phyloP scores from a whole-genome alignment of 2,797 vertebrate species.

The Xenentodon cancila region DNA sequence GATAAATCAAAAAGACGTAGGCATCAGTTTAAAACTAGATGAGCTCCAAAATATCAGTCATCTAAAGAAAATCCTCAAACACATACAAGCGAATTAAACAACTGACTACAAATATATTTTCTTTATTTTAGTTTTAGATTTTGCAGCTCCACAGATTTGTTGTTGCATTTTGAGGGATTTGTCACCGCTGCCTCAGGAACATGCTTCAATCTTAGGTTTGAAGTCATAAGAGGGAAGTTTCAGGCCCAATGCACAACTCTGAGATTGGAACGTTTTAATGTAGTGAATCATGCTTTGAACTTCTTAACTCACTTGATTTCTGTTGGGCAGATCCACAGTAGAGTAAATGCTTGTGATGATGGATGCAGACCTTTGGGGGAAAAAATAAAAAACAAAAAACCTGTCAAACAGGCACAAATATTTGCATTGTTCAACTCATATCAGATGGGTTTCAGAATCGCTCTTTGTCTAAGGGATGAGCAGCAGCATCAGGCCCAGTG shows the following conservation, averaged over 20 bases:
- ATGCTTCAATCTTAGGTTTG: too few relatives aligned
- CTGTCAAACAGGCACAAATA: neutral
- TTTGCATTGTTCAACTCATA: neutral
- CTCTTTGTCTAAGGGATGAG: conserved; percentile 6
- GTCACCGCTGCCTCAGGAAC: too few relatives aligned
- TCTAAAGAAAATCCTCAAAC: too few relatives aligned
- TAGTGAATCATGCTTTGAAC: neutral
- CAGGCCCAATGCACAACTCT: neutral
- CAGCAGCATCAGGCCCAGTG: conserved; percentile 27
- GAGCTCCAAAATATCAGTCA: too few relatives aligned
- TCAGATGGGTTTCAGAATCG: conserved; percentile 12
- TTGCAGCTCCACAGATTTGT: too few relatives aligned
- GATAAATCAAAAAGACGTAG: too few relatives aligned
- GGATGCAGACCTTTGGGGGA: conserved; percentile 42
- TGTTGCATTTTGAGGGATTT: too few relatives aligned
- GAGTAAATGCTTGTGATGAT: conserved; percentile 41
- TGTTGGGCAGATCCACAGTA: conserved; percentile 20
- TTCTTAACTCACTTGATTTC: conserved; percentile 44
- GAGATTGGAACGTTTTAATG: neutral
- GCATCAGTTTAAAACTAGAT: too few relatives aligned
- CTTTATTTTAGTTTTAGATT: too few relatives aligned
- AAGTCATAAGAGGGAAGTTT: too few relatives aligned
- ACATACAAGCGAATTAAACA: too few relatives aligned
- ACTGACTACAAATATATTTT: too few relatives aligned
- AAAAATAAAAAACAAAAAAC: conserved; percentile 5